Conservation (phyloP, 2,113 vertebrate genomes). For the Montifringilla adamsi region DNA sequence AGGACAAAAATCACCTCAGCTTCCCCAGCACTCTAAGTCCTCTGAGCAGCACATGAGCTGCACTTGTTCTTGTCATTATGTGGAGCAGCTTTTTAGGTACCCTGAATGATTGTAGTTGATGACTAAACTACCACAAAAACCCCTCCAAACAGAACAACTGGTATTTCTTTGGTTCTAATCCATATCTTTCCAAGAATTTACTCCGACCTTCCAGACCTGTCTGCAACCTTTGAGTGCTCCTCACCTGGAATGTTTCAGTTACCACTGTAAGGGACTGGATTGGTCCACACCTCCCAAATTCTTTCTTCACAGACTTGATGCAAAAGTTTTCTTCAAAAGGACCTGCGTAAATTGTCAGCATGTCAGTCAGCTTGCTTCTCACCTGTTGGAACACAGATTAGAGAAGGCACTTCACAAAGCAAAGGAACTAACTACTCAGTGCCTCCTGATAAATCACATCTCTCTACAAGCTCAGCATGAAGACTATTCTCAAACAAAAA, state of each 20-base stretch:
- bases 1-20: neutral
- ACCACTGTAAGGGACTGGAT: slow-evolving; percentile 74
- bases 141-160: neutral
- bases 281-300: slow-evolving; percentile 79
- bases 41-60: neutral
- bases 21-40: neutral
- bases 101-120: neutral
- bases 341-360: slow-evolving; percentile 84
- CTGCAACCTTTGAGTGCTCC: neutral
- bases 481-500: neutral
- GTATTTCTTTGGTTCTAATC: neutral
- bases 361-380: slow-evolving; percentile 70
- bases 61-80: neutral
- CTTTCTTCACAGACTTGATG: slow-evolving; percentile 69
- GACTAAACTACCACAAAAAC: neutral
- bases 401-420: slow-evolving; percentile 30
- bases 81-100: neutral
- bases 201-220: neutral
- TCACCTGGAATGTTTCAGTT: slow-evolving; percentile 70
- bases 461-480: neutral
- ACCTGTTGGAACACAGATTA: slow-evolving; percentile 69
- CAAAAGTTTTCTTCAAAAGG: slow-evolving; percentile 76
- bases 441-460: neutral
- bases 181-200: neutral
- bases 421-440: neutral